Percentiles rank a stretch among this genome's conserved stretches.
phyloP scores from a whole-genome alignment of 2,113 vertebrate genomes.

The Larimichthys polyactis region DNA sequence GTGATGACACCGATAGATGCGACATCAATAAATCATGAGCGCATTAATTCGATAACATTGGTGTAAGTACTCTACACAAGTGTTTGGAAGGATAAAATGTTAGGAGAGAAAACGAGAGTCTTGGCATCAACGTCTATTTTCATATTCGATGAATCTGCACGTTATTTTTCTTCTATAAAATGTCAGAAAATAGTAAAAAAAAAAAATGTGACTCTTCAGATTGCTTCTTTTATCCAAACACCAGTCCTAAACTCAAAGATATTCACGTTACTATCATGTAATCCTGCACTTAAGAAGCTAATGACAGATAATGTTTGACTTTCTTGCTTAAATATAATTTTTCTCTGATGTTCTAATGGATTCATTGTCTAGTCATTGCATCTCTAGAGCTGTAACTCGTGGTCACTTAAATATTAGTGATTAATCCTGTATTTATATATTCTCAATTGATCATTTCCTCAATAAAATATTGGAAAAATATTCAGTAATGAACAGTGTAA shows the following conservation, averaged over 20 bases:
- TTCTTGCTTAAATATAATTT: neutral
- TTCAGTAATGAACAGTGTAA: too few species aligned
- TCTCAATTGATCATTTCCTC: too few species aligned
- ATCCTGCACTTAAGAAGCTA: neutral
- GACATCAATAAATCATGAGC: slow-evolving; percentile 5
- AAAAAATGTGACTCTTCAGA: neutral
- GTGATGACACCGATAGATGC: neutral
- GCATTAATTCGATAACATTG: neutral
- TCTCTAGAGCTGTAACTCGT: too few species aligned
- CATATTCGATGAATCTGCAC: neutral
- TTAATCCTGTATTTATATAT: too few species aligned
- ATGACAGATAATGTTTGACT: neutral
- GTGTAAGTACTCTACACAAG: neutral
- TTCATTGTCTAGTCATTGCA: too few species aligned
- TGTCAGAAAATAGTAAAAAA: neutral
- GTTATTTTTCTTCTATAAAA: neutral
- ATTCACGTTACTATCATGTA: neutral
- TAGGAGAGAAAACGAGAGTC: neutral
- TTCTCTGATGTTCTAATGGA: too few species aligned
- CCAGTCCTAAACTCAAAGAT: neutral
- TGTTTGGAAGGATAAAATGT: neutral
- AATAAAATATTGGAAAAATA: too few species aligned
- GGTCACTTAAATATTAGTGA: too few species aligned
- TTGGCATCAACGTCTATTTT: neutral
- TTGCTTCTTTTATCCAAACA: too few species aligned